Evolutionary conservation across 2,113 vertebrate genomes (phyloP).

Genomic region (Micronycteris hirsuta): DNA sequence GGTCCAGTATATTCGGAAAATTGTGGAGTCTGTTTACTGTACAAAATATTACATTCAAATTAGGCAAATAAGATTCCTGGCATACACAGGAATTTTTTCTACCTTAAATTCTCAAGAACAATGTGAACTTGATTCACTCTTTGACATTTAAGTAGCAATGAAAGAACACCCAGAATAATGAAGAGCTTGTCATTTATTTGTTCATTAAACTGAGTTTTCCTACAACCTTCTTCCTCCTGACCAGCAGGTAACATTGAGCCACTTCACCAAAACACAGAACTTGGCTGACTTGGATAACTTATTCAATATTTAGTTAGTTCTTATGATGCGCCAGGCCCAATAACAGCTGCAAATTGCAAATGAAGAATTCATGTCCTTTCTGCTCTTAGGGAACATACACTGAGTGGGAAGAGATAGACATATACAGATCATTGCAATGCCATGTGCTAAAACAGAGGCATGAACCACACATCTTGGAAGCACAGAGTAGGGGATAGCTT

Average conservation of each 20-base stretch:
- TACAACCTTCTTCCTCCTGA: neutral
- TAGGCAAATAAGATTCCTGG: neutral
- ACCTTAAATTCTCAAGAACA: neutral
- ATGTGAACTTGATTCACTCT: slow-evolving; percentile 7
- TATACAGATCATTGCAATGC: neutral
- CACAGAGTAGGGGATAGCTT: neutral
- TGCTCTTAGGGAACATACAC: neutral
- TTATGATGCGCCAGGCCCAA: neutral
- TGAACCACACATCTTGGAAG: neutral
- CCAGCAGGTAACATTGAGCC: neutral
- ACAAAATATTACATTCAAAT: neutral
- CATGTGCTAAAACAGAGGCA: neutral
- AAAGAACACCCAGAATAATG: neutral
- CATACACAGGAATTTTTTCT: neutral
- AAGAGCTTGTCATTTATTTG: neutral
- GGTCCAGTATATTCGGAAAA: neutral
- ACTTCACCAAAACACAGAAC: neutral
- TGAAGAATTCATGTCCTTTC: neutral
- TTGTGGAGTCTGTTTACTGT: neutral
- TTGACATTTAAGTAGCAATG: slow-evolving; percentile 30
- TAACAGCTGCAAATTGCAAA: slow-evolving; percentile 10
- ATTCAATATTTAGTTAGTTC: neutral
- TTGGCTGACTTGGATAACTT: neutral
- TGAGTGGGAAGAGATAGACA: neutral
- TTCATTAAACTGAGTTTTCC: neutral